These are phyloP conservation scores for Choreutis nemorana DNA, from an alignment of 2,888 invertebrate genomes.

Conservation along the genomic window DNA sequence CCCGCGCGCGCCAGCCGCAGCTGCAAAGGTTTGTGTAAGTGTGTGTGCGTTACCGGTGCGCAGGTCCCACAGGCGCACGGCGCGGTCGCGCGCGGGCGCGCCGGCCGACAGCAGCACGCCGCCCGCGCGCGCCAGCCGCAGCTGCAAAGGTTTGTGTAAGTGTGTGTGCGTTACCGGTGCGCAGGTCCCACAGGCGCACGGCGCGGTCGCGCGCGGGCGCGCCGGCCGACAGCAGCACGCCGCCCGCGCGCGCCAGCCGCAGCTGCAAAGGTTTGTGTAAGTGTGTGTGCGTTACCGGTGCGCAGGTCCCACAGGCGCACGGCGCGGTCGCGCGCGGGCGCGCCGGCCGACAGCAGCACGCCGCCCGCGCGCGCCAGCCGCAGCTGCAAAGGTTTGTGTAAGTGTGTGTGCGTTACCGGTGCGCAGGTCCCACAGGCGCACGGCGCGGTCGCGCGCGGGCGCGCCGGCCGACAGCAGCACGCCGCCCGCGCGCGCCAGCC, in stretches of 20 bases:
- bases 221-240: conserved; percentile 78
- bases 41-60: conserved; percentile 75
- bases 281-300: conserved; percentile 61
- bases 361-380: conserved; percentile 77
- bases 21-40: no score
- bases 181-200: conserved; percentile 82
- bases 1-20: conserved; percentile 79
- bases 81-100: conserved; percentile 73
- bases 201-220: conserved; percentile 75
- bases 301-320: conserved; percentile 84
- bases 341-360: conserved; percentile 78
- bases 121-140: conserved; percentile 78
- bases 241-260: conserved; percentile 76
- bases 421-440: conserved; percentile 83
- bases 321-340: conserved; percentile 74
- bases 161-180: conserved; percentile 64
- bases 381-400: conserved; percentile 37
- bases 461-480: conserved; percentile 79
- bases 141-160: no score
- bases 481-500: conserved; percentile 76
- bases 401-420: conserved; percentile 60
- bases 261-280: conserved; percentile 32
- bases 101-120: conserved; percentile 79
- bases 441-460: conserved; percentile 74
- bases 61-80: conserved; percentile 83